phyloP scores from a whole-genome alignment of 2,797 vertebrate genomes.

The Epinephelus malabaricus region DNA sequence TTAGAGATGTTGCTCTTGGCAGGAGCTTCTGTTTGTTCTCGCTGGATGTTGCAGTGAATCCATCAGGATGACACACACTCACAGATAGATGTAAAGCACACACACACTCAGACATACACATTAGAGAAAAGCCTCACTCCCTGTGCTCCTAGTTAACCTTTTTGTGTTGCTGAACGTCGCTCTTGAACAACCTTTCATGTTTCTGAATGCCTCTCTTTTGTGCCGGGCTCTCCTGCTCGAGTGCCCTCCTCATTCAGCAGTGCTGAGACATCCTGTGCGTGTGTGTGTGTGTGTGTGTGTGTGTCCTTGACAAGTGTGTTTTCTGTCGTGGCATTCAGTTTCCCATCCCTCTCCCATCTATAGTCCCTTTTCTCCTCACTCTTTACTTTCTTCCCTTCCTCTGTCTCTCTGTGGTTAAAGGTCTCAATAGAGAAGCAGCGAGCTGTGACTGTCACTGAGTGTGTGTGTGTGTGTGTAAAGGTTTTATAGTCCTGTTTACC shows the following conservation, averaged over 20 bases:
- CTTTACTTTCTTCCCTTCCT: not conserved
- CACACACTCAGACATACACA: not conserved
- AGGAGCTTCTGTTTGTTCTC: constrained; percentile 2
- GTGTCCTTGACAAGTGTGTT: constrained; percentile 37
- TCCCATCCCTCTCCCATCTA: constrained; percentile 14
- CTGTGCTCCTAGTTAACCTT: constrained; percentile 33
- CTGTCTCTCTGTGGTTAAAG: constrained; percentile 12
- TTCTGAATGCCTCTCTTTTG: constrained; percentile 57
- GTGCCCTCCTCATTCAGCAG: constrained; percentile 60
- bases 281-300: constrained; percentile 13
- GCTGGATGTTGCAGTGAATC: not conserved
- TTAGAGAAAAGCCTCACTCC: not conserved
- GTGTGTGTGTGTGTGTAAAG: constrained; percentile 20
- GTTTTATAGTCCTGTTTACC: too few species aligned
- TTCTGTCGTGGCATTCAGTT: constrained; percentile 31
- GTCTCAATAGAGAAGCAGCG: constrained; percentile 52
- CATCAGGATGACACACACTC: not conserved
- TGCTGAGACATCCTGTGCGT: constrained; percentile 10
- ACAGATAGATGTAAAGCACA: constrained; percentile 6
- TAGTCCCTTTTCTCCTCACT: not conserved
- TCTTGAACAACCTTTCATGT: constrained; percentile 50
- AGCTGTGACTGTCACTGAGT: constrained; percentile 54
- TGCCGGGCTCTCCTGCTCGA: constrained; percentile 56
- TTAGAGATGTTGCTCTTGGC: constrained; percentile 25
- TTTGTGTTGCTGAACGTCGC: constrained; percentile 34